A percentile compares a stretch with the other conserved stretches of the same genome.
phyloP scores from a whole-genome alignment of 2,888 invertebrate species.

The Hypomecis atomaria region DNA sequence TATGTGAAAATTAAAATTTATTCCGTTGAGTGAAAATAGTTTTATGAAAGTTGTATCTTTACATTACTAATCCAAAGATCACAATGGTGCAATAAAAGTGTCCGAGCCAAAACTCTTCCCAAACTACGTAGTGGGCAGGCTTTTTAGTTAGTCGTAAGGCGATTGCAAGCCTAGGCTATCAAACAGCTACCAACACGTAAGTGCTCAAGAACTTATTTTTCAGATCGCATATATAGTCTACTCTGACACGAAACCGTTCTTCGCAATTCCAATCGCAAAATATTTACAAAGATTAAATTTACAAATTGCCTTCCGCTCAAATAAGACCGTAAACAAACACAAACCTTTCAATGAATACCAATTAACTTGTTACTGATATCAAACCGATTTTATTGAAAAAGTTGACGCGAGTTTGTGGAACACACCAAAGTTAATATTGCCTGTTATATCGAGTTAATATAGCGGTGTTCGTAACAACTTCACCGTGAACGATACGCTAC shows the following conservation, averaged over 20 bases:
- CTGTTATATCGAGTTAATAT: conserved; percentile 30
- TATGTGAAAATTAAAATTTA: no score
- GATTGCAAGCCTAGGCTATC: no score
- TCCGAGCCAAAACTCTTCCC: no score
- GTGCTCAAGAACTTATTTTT: no score
- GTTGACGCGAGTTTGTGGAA: conserved; percentile 34
- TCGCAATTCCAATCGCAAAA: neutral
- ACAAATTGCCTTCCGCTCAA: conserved; percentile 26
- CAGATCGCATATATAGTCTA: neutral
- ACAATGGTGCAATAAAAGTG: no score
- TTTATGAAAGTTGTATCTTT: no score
- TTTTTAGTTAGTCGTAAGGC: no score
- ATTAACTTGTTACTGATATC: conserved; percentile 39
- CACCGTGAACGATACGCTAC: conserved; percentile 9
- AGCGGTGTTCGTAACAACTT: conserved; percentile 30
- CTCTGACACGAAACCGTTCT: neutral
- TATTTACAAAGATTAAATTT: conserved; percentile 13
- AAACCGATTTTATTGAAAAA: conserved; percentile 49
- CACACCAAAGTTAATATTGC: conserved; percentile 34
- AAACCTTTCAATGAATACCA: conserved; percentile 36
- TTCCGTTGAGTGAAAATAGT: no score
- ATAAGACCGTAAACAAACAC: conserved; percentile 28
- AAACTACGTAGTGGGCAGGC: no score
- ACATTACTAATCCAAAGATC: no score
- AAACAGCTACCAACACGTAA: no score